Percentiles rank a stretch among this genome's conserved stretches.
Conservation (phyloP, 2,797 vertebrate genomes). For the Anas flavirostris region DNA sequence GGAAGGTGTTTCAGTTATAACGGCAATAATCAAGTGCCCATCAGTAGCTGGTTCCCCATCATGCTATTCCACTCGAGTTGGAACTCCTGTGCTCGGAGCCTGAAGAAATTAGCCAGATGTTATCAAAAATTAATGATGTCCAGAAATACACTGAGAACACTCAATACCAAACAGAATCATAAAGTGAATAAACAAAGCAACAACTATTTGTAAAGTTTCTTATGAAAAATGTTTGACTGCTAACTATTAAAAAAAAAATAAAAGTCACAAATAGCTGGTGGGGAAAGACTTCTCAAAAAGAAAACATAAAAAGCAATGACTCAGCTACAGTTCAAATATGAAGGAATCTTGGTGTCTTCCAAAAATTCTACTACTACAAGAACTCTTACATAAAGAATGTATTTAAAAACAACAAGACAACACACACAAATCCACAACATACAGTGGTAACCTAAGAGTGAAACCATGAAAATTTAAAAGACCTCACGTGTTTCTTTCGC, state of each 20-base stretch:
- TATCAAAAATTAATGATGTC: background rate
- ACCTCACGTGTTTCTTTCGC: background rate
- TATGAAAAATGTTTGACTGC: background rate
- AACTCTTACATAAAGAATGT: background rate
- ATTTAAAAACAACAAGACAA: background rate
- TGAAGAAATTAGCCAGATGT: background rate
- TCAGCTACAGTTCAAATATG: background rate
- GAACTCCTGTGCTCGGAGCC: background rate
- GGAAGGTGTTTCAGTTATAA: background rate
- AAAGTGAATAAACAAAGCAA: background rate
- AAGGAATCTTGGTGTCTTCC: background rate
- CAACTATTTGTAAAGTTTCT: background rate
- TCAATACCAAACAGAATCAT: background rate
- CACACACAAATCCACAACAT: background rate
- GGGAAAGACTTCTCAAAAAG: background rate
- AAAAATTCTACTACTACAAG: background rate
- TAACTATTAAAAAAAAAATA: background rate
- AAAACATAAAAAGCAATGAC: background rate
- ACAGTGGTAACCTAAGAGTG: background rate
- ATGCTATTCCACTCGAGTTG: background rate
- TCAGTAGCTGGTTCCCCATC: background rate
- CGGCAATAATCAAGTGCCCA: background rate
- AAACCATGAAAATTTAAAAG: background rate
- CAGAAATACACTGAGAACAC: background rate
- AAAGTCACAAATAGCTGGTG: background rate